Evolutionary conservation across 2,888 invertebrate species (phyloP).

Genomic region (Polietes domitor): DNA sequence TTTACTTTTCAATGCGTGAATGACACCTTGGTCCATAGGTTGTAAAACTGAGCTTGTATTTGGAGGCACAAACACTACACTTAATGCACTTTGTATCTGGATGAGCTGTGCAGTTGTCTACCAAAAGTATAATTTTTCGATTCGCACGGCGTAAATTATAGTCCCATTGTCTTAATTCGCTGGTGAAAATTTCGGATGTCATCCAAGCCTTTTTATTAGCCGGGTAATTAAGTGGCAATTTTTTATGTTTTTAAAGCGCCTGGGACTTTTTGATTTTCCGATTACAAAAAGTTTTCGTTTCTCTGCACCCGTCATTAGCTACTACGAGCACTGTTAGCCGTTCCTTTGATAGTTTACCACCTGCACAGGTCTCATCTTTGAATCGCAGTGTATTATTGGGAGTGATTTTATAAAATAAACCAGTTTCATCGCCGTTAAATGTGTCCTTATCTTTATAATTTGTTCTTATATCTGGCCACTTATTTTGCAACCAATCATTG

Average conservation of each 20-base stretch:
- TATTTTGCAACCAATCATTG: no score
- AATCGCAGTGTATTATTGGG: background rate
- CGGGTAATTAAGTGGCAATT: no score
- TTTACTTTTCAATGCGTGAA: background rate
- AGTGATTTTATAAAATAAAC: background rate
- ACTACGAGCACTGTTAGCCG: background rate
- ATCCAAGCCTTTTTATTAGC: background rate
- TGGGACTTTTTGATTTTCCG: background rate
- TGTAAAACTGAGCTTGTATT: no score
- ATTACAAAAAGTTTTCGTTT: background rate
- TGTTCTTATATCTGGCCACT: no score
- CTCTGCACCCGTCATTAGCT: no score
- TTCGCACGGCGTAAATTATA: background rate
- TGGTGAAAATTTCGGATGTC: background rate
- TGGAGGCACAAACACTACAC: no score
- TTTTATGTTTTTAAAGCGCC: background rate
- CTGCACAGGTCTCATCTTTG: background rate
- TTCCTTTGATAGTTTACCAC: background rate
- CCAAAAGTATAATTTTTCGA: background rate
- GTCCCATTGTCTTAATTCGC: no score
- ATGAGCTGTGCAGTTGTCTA: background rate
- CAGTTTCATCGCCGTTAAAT: background rate
- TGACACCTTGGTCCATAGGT: background rate
- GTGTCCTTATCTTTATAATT: background rate
- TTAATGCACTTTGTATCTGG: no score